Evolutionary conservation across 2,888 invertebrate genomes (phyloP).

Genomic region (Mantis religiosa): DNA sequence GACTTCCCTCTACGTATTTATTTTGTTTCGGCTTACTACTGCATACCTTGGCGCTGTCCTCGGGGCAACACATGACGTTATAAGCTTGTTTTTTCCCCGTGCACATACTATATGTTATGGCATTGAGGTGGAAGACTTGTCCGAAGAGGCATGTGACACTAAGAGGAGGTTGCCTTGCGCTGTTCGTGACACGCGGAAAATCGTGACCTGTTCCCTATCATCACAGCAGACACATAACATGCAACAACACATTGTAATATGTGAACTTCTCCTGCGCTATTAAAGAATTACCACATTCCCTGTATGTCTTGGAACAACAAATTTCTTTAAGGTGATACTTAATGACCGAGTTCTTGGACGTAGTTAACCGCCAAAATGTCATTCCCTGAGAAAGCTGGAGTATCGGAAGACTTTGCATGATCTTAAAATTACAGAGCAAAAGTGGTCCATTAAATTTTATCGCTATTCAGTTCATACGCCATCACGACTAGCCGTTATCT

Average conservation of each 20-base stretch:
- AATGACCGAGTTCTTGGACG: neutral
- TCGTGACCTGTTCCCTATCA: constrained; percentile 15
- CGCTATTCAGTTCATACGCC: too few relatives aligned
- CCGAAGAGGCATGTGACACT: constrained; percentile 13
- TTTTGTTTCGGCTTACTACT: neutral
- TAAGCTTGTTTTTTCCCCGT: neutral
- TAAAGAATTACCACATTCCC: neutral
- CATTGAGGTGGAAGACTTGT: constrained; percentile 6
- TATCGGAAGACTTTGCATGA: neutral
- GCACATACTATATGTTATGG: neutral
- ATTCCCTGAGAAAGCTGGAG: neutral
- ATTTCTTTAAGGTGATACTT: neutral
- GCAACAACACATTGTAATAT: neutral
- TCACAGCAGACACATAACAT: neutral
- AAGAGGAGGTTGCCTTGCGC: constrained; percentile 1
- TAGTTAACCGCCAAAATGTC: neutral
- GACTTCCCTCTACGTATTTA: neutral
- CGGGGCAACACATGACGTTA: constrained; percentile 8
- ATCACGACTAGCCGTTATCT: too few relatives aligned
- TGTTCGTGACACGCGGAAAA: constrained; percentile 6
- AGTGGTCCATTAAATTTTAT: neutral
- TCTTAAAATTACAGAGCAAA: neutral
- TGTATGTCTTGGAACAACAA: neutral
- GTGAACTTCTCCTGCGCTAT: neutral
- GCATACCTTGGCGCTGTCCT: neutral